Conservation (phyloP, 2,888 invertebrate genomes). For the Lasius platythorax region DNA sequence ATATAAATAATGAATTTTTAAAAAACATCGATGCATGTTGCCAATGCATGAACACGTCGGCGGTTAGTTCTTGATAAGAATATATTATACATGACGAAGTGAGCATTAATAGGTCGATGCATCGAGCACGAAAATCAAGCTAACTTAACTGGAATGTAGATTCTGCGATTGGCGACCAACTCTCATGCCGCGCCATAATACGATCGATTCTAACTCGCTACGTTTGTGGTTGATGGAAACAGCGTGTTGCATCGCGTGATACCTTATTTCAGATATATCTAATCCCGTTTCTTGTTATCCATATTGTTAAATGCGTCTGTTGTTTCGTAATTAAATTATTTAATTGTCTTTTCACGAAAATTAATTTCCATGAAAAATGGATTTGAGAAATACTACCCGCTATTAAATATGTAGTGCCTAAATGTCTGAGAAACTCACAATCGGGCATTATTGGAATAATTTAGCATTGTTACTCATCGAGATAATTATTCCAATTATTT, state of each 20-base stretch:
- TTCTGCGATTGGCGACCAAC: conserved; percentile 29
- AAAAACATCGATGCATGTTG: conserved; percentile 42
- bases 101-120: conserved; percentile 54
- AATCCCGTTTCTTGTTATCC: neutral
- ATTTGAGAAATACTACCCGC: neutral
- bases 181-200: conserved; percentile 27
- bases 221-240: neutral
- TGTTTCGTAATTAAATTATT: neutral
- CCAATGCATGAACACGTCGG: conserved; percentile 20
- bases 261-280: conserved; percentile 1
- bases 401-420: neutral
- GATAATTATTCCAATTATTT: too few species aligned
- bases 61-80: conserved; percentile 34
- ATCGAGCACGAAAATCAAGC: conserved; percentile 48
- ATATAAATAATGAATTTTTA: neutral
- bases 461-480: neutral
- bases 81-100: neutral
- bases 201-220: conserved; percentile 12
- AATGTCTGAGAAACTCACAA: neutral
- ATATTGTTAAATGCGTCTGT: neutral
- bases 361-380: neutral
- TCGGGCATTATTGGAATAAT: neutral
- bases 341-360: neutral
- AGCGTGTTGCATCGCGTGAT: neutral
- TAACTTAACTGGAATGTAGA: conserved; percentile 40